phyloP scores from a whole-genome alignment of 2,888 invertebrate genomes.

The Cynaeus angustus region DNA sequence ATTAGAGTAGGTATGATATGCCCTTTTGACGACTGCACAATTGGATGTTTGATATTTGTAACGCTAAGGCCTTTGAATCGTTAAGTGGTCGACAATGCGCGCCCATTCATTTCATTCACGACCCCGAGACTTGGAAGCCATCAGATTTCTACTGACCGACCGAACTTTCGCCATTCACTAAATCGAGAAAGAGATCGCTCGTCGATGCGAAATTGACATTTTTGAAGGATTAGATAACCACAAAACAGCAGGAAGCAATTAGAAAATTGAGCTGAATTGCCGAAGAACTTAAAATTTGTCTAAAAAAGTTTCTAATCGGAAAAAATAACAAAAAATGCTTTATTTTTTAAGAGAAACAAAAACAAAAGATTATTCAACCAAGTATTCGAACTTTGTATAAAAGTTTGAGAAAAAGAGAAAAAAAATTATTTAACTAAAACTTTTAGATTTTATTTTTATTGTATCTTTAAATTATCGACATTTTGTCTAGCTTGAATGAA shows the following conservation, averaged over 20 bases:
- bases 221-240: neutral
- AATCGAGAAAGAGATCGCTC: constrained; percentile 12
- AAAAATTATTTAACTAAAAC: too few species aligned
- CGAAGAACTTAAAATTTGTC: too few species aligned
- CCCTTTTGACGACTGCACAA: constrained; percentile 65
- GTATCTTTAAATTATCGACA: too few species aligned
- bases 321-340: too few species aligned
- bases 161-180: constrained; percentile 43
- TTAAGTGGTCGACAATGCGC: constrained; percentile 66
- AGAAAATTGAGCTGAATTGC: too few species aligned
- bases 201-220: constrained; percentile 13
- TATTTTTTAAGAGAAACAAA: too few species aligned
- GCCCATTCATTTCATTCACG: constrained; percentile 57
- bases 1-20: constrained; percentile 65
- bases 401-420: too few species aligned
- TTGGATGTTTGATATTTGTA: constrained; percentile 67
- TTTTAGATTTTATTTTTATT: too few species aligned
- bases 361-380: too few species aligned
- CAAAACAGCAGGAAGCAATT: neutral
- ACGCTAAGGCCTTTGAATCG: constrained; percentile 62
- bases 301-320: too few species aligned
- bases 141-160: constrained; percentile 43
- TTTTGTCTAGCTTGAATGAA: too few species aligned
- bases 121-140: constrained; percentile 49
- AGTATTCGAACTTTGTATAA: too few species aligned